These are phyloP conservation scores for Xestia ashworthii DNA, from an alignment of 2,888 invertebrate species.

Conservation along the genomic window DNA sequence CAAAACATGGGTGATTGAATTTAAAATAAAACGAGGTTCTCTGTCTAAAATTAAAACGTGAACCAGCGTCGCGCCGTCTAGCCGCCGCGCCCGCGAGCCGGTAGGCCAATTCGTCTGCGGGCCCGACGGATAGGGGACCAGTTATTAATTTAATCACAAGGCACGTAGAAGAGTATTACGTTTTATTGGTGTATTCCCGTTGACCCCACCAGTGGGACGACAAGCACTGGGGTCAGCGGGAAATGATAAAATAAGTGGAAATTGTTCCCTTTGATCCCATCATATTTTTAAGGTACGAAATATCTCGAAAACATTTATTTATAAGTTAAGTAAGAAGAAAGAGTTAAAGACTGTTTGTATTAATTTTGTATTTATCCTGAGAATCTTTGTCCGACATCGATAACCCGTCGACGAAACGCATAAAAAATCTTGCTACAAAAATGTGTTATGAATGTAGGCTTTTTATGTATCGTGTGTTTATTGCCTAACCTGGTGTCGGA, in stretches of 20 bases:
- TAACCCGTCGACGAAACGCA: not conserved
- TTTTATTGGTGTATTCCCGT: not conserved
- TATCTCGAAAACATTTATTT: not conserved
- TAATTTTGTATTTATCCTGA: not conserved
- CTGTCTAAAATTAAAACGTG: not conserved
- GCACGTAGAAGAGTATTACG: not conserved
- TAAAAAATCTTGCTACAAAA: not conserved
- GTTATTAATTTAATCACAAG: not conserved
- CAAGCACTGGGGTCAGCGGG: too few species aligned
- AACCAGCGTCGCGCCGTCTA: not conserved
- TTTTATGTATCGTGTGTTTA: too few species aligned
- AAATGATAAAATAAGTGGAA: too few species aligned
- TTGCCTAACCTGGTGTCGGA: too few species aligned
- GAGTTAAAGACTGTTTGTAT: not conserved
- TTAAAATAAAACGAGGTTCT: not conserved
- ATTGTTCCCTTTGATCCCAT: too few species aligned
- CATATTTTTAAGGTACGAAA: too few species aligned
- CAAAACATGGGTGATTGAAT: not conserved
- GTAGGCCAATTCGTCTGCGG: constrained; percentile 6
- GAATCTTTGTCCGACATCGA: not conserved
- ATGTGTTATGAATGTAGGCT: not conserved
- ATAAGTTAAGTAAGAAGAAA: not conserved
- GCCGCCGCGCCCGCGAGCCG: not conserved
- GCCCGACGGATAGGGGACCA: not conserved
- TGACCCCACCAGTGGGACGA: too few species aligned